Base-by-base conservation (phyloP, 1,140 invertebrate genomes). In the Luehdorfia chinensis region DNA sequence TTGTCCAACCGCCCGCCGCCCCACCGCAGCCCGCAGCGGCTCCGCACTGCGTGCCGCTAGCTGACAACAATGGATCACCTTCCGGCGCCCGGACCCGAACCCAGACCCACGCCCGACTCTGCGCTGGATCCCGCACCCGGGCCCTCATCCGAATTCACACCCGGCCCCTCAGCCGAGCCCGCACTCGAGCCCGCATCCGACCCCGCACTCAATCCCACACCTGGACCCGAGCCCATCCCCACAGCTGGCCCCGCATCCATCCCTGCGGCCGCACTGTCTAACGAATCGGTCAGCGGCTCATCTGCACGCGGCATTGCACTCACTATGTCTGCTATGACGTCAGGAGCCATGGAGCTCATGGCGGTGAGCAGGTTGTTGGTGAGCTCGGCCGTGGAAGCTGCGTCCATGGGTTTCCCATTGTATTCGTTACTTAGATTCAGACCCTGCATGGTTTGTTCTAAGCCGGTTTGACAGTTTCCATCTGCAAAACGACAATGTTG, bases 321-420 rank as follows among this genome's bases (percentile, higher is more conserved):
- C 18, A 54, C 50, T 32, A 48, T 47, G 59, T 47, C 44, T 2
- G 57, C 50, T 28, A 58, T 32, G 15, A 25, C 27, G 45, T 44
- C 46, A 12, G 62, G 58, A 39, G 57, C 31, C 62, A 70, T 58
- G 18, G 32, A 37, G 34, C 55, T 66, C 64, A 75, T 66, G 36
- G 71, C 74, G 4, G 60, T 66, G 7, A 72, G 59, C 43, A 77
- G 55, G 52, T 68, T 63, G 52, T 63, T 54, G 9, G 66, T 61
- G 27, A 72, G 56, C 53, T 63, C 50, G 2, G 46, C 54, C 18
- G 59, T 33, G 30, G 47, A 36, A 4, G 55, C 46, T 8, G 56
- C 60, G 18, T 67, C 68, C 32, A 51, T 48, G 13, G 28, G 23
- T 15, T 46, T 31, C 15, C 12, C 46, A 31, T 57, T 31, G 21